phyloP scores from a whole-genome alignment of 1,140 invertebrate species.

The Pemphigus obesinymphae region DNA sequence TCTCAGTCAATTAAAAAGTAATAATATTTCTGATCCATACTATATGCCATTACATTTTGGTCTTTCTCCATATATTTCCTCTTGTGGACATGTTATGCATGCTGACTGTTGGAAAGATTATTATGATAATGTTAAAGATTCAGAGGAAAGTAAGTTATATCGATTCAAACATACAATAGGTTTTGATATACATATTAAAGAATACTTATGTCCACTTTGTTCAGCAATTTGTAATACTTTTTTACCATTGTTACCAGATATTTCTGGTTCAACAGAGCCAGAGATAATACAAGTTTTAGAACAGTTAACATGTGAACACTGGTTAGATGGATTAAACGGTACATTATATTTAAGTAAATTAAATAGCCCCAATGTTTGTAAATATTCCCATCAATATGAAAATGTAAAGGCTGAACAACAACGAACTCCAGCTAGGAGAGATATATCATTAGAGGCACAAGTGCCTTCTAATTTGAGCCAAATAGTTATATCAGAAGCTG shows the following conservation, averaged over 20 bases:
- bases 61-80: constrained; percentile 79
- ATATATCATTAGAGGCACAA: background rate
- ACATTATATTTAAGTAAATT: constrained; percentile 50
- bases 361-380: constrained; percentile 35
- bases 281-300: constrained; percentile 45
- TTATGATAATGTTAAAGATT: constrained; percentile 76
- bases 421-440: background rate
- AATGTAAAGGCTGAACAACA: no score
- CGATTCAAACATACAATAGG: constrained; percentile 73
- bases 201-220: constrained; percentile 96
- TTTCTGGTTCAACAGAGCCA: constrained; percentile 50
- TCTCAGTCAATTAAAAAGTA: constrained; percentile 57
- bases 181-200: constrained; percentile 86
- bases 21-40: constrained; percentile 54
- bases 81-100: constrained; percentile 99
- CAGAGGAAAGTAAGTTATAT: constrained; percentile 81
- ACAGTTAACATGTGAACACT: constrained; percentile 59
- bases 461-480: no score
- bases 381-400: background rate
- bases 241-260: constrained; percentile 75
- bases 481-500: no score
- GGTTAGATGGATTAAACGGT: constrained; percentile 60
- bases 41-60: constrained; percentile 67
- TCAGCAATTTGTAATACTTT: constrained; percentile 92
- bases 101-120: constrained; percentile 89